Evolutionary conservation across 2,888 invertebrate species (phyloP).

Genomic region (Drosophila mettleri): DNA sequence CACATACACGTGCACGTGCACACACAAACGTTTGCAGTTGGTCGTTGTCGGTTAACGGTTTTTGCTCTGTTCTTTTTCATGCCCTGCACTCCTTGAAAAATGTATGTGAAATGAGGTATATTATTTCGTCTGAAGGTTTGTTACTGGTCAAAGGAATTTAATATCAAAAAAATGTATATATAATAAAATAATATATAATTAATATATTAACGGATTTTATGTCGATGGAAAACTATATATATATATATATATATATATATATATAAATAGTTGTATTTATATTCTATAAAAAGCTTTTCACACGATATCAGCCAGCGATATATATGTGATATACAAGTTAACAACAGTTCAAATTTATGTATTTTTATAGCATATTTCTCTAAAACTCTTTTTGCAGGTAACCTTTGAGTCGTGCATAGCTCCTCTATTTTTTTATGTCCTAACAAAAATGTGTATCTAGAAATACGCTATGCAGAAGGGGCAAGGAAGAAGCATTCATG

Average conservation of each 20-base stretch:
- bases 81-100: conserved; percentile 10
- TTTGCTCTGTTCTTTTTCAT: conserved; percentile 37
- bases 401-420: conserved; percentile 3
- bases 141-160: background rate
- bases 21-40: conserved; percentile 21
- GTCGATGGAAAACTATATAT: background rate
- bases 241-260: background rate
- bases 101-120: conserved; percentile 1
- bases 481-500: conserved; percentile 17
- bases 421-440: conserved; percentile 11
- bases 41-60: conserved; percentile 33
- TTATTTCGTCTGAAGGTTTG: background rate
- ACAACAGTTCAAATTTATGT: too few relatives aligned
- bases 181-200: too few relatives aligned
- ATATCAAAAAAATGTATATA: too few relatives aligned
- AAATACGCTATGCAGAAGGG: conserved; percentile 67
- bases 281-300: background rate
- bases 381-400: background rate
- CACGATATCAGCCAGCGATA: background rate
- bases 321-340: too few relatives aligned
- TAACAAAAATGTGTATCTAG: conserved; percentile 73
- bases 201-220: background rate
- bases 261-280: background rate
- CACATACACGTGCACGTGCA: background rate
- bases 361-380: background rate